A percentile compares a stretch with the other conserved stretches of the same genome.
Conservation (phyloP, 2,888 invertebrate genomes). For the Carabus problematicus region DNA sequence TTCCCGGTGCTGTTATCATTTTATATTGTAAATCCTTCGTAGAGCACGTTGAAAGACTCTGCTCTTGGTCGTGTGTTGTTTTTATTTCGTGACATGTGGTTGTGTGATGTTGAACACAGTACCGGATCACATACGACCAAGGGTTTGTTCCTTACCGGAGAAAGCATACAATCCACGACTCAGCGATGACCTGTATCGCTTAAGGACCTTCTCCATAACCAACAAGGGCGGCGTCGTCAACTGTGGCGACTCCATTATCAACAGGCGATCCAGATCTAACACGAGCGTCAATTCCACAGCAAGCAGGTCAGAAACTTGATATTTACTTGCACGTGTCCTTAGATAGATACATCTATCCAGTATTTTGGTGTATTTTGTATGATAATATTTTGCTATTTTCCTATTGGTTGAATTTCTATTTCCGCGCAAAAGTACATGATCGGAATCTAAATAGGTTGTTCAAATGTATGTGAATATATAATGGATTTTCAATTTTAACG, state of each 20-base stretch:
- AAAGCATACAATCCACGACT: slow-evolving; percentile 85
- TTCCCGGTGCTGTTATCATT: too few relatives aligned
- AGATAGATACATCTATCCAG: not conserved
- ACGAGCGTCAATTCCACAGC: slow-evolving; percentile 87
- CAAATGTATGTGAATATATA: too few relatives aligned
- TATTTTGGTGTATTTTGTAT: too few relatives aligned
- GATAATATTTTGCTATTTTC: too few relatives aligned
- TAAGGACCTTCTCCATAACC: slow-evolving; percentile 86
- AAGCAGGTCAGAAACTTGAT: slow-evolving; percentile 68
- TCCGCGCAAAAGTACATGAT: too few relatives aligned
- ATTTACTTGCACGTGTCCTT: not conserved
- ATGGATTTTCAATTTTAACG: too few relatives aligned
- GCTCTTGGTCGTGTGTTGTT: not conserved
- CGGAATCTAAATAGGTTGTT: too few relatives aligned
- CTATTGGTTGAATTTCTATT: too few relatives aligned
- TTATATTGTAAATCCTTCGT: not conserved
- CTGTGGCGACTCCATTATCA: slow-evolving; percentile 89
- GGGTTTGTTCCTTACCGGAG: slow-evolving; percentile 86
- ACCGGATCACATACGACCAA: slow-evolving; percentile 81
- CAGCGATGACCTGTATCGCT: slow-evolving; percentile 83
- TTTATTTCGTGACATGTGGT: not conserved
- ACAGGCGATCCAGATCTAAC: slow-evolving; percentile 82
- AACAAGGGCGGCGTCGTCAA: slow-evolving; percentile 89
- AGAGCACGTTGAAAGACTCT: not conserved
- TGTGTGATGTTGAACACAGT: slow-evolving; percentile 60